phyloP scores from a whole-genome alignment of 2,797 vertebrate species.

The Danio tinwini region DNA sequence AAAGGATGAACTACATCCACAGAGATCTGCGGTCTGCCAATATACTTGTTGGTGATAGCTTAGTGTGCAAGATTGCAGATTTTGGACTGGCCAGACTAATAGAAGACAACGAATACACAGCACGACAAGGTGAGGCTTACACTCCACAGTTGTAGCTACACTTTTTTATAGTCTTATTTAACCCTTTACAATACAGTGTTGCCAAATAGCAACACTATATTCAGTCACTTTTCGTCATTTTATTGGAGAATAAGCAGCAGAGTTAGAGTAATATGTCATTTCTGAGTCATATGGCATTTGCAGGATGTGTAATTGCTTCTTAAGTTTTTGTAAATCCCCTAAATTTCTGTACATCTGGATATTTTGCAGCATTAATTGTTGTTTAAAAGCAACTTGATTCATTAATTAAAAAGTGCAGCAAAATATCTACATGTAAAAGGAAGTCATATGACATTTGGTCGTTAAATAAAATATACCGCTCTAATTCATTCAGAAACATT shows the following conservation, averaged over 20 bases:
- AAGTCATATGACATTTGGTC: too few species aligned
- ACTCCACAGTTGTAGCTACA: slow-evolving; percentile 5
- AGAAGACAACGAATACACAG: slow-evolving; percentile 99
- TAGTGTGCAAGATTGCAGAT: slow-evolving; percentile 98
- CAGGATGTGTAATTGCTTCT: neutral
- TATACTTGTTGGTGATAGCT: slow-evolving; percentile 95
- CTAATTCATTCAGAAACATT: too few species aligned
- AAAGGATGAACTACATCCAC: slow-evolving; percentile 99
- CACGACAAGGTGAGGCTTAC: slow-evolving; percentile 88
- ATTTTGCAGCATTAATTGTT: neutral
- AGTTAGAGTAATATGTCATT: neutral
- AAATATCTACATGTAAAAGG: too few species aligned
- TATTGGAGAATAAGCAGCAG: neutral
- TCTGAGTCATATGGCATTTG: neutral
- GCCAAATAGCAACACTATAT: neutral
- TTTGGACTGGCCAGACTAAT: slow-evolving; percentile 96
- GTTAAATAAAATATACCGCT: too few species aligned
- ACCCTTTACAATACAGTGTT: neutral
- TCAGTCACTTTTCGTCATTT: neutral
- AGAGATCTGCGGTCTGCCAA: slow-evolving; percentile 96
- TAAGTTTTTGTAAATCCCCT: neutral
- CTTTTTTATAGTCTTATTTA: neutral
- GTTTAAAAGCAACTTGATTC: neutral
- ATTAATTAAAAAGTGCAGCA: too few species aligned
- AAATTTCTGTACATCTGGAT: neutral